phyloP scores from a whole-genome alignment of 2,113 vertebrate genomes.

The Myiozetetes cayanensis region DNA sequence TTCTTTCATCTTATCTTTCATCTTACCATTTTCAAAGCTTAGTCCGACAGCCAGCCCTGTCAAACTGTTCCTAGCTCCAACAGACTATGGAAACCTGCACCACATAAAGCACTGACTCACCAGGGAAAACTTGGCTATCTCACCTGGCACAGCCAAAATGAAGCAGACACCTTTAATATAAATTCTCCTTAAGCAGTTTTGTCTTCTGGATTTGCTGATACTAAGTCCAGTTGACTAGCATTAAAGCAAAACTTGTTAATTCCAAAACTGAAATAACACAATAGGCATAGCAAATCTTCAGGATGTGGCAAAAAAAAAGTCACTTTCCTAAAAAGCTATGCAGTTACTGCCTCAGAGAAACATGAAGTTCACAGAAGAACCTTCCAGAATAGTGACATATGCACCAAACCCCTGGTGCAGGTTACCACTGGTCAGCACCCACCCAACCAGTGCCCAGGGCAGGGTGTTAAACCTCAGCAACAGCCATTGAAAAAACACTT shows the following conservation, averaged over 20 bases:
- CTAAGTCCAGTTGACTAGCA: not conserved
- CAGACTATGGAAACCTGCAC: not conserved
- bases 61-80: not conserved
- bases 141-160: not conserved
- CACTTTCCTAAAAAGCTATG: not conserved
- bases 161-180: not conserved
- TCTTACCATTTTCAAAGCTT: not conserved
- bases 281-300: not conserved
- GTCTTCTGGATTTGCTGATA: not conserved
- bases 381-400: not conserved
- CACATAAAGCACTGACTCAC: not conserved
- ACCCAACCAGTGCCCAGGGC: not conserved
- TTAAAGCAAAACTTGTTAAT: not conserved
- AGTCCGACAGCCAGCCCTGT: not conserved
- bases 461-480: fast-evolving
- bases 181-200: not conserved
- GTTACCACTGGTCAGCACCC: not conserved
- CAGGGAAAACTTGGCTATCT: not conserved
- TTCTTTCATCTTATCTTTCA: not conserved
- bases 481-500: not conserved
- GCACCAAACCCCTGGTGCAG: fast-evolving
- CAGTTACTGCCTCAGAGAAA: not conserved
- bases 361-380: not conserved
- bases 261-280: not conserved
- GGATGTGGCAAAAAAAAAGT: not conserved